These are phyloP conservation scores for Nephrotoma appendiculata DNA, from an alignment of 2,888 invertebrate species.

Conservation along the genomic window DNA sequence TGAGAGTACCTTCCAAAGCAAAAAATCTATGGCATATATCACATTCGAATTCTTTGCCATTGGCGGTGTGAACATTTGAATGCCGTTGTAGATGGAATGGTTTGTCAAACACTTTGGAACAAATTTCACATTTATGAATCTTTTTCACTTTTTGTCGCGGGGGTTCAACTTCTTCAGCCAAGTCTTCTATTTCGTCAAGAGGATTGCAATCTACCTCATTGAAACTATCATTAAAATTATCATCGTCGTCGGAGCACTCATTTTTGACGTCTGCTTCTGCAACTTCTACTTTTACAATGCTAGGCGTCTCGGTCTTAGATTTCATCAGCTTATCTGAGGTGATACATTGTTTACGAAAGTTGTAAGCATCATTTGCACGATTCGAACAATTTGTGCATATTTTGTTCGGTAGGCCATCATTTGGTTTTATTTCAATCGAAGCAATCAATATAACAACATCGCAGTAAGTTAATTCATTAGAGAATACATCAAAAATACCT, in stretches of 20 bases:
- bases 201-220: background rate
- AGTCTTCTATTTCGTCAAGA: background rate
- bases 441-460: background rate
- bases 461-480: background rate
- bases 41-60: conserved; percentile 21
- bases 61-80: conserved; percentile 17
- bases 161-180: background rate
- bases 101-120: conserved; percentile 34
- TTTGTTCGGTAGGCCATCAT: conserved; percentile 44
- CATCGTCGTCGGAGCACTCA: conserved; percentile 10
- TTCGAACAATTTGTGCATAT: conserved; percentile 41
- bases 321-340: conserved; percentile 30
- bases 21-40: conserved; percentile 12
- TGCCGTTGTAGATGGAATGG: conserved; percentile 30
- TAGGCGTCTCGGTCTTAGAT: conserved; percentile 16
- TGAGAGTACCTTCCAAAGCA: background rate
- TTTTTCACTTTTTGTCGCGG: conserved; percentile 6
- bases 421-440: background rate
- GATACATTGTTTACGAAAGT: conserved; percentile 35
- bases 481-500: background rate
- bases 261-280: conserved; percentile 12
- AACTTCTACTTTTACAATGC: conserved; percentile 10
- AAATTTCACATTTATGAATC: conserved; percentile 28
- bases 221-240: conserved; percentile 7
- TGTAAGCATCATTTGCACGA: conserved; percentile 35